These are phyloP conservation scores for Eupeodes latifasciatus DNA, from an alignment of 2,888 invertebrate species.

Conservation along the genomic window DNA sequence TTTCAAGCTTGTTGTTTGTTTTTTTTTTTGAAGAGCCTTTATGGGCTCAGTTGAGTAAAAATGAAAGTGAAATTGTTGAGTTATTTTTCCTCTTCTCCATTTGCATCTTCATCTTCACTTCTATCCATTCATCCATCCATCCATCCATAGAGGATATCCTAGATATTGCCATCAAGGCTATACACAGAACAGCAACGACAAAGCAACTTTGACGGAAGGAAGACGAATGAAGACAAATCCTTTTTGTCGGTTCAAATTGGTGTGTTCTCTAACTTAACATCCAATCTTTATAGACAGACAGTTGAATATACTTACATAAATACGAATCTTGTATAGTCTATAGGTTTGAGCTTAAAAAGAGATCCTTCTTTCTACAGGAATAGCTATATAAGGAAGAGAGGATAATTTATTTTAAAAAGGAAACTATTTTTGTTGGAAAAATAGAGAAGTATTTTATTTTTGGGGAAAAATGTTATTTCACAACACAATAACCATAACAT, in stretches of 20 bases:
- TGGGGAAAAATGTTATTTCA: neutral
- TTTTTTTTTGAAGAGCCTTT: neutral
- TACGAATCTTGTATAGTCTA: neutral
- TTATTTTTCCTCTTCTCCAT: neutral
- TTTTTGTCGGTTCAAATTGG: constrained; percentile 47
- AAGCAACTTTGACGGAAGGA: constrained; percentile 2
- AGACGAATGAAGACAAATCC: constrained; percentile 37
- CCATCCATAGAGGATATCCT: neutral
- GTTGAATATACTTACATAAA: no score
- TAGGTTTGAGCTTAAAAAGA: neutral
- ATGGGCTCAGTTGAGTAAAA: neutral
- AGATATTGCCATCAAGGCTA: neutral
- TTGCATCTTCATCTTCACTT: no score
- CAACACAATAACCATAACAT: neutral
- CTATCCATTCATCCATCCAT: no score
- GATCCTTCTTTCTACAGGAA: neutral
- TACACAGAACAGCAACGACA: neutral
- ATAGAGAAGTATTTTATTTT: neutral
- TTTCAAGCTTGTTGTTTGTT: neutral
- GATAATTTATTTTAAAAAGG: constrained; percentile 1
- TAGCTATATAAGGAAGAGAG: neutral
- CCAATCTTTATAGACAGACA: constrained; percentile 6
- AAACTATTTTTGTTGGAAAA: constrained; percentile 10
- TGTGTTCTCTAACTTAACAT: constrained; percentile 33
- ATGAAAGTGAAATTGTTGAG: constrained; percentile 31